Evolutionary conservation across 2,888 invertebrate genomes (phyloP).

Genomic region (Scaptomyza tumidula): DNA sequence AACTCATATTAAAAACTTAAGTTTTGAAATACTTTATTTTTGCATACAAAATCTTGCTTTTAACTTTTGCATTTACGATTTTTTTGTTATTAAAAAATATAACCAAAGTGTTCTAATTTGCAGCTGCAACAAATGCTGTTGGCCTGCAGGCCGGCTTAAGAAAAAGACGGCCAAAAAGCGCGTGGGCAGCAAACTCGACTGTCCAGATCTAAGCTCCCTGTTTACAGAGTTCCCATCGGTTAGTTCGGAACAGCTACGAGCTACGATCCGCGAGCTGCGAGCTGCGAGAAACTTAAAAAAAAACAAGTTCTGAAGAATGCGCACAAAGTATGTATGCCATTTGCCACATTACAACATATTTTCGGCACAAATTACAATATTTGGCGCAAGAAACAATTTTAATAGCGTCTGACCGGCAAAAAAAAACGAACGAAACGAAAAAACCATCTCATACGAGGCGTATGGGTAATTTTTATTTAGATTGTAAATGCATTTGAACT

Average conservation of each 20-base stretch:
- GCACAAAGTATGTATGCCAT: slow-evolving; percentile 52
- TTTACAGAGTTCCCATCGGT: slow-evolving; percentile 11
- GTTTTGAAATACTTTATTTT: too few species aligned
- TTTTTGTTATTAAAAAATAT: background rate
- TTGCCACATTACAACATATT: slow-evolving; percentile 55
- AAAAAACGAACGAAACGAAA: slow-evolving; percentile 2
- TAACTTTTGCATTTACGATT: too few species aligned
- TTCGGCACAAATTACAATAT: slow-evolving; percentile 54
- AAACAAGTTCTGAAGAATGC: slow-evolving; percentile 59
- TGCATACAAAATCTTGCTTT: too few species aligned
- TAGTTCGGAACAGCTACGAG: background rate
- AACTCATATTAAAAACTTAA: too few species aligned
- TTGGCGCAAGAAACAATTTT: slow-evolving; percentile 34
- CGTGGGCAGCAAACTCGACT: slow-evolving; percentile 60
- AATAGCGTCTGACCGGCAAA: slow-evolving; percentile 28
- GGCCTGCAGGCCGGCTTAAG: background rate
- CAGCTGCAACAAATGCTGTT: slow-evolving; percentile 7
- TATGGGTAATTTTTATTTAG: slow-evolving; percentile 47
- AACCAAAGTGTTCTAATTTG: slow-evolving; percentile 2
- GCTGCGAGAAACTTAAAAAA: background rate
- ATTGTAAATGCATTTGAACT: slow-evolving; percentile 49
- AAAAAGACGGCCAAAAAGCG: slow-evolving; percentile 13
- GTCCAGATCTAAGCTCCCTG: slow-evolving; percentile 31
- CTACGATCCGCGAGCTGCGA: too few species aligned
- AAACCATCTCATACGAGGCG: slow-evolving; percentile 23